Evolutionary conservation across 2,888 invertebrate genomes (phyloP).

Genomic region (Plagodis pulveraria): DNA sequence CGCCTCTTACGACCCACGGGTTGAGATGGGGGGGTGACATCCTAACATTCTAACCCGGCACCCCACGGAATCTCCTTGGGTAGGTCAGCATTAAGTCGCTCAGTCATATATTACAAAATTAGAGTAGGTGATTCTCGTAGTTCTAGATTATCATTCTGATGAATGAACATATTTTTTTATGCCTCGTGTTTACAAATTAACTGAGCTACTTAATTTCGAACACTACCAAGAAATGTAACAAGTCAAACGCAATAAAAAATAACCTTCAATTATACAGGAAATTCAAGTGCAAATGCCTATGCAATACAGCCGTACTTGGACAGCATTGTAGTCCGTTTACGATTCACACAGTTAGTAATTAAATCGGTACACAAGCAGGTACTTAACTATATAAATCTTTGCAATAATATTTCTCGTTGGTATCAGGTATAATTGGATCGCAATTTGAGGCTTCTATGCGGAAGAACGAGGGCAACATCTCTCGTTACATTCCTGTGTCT

Average conservation of each 20-base stretch:
- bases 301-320: constrained; percentile 55
- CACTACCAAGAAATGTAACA: background rate
- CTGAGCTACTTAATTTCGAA: no score
- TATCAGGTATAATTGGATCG: constrained; percentile 82
- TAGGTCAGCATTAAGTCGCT: no score
- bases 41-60: no score
- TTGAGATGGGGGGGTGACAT: no score
- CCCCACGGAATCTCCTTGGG: no score
- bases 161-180: no score
- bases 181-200: no score
- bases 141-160: no score
- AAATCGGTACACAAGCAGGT: constrained; percentile 51
- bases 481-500: constrained; percentile 80
- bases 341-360: constrained; percentile 79
- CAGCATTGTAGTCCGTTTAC: constrained; percentile 60
- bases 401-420: constrained; percentile 73
- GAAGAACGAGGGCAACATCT: constrained; percentile 75
- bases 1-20: no score
- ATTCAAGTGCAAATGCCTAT: constrained; percentile 49
- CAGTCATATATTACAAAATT: no score
- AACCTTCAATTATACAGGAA: constrained; percentile 52
- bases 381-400: constrained; percentile 50
- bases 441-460: constrained; percentile 80
- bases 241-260: constrained; percentile 39
- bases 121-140: no score